Conservation (phyloP, 2,888 invertebrate species). For the Macaria notata region DNA sequence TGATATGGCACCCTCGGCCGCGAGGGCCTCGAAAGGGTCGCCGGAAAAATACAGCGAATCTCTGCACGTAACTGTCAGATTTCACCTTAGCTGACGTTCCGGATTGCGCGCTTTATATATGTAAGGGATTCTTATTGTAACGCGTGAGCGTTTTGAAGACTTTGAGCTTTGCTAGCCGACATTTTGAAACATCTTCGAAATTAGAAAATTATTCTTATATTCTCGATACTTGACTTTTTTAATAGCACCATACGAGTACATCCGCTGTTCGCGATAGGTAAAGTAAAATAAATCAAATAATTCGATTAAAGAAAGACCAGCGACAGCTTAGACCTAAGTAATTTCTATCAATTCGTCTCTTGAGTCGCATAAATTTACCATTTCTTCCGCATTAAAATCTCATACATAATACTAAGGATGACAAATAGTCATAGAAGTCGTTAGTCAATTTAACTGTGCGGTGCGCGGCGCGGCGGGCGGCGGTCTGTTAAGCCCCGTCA, state of each 20-base stretch:
- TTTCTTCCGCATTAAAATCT: too few relatives aligned
- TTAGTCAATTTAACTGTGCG: constrained; percentile 32
- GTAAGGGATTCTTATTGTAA: constrained; percentile 19
- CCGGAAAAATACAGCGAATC: constrained; percentile 26
- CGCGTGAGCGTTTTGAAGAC: constrained; percentile 11
- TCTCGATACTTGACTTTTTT: too few relatives aligned
- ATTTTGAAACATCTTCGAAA: not conserved
- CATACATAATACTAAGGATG: too few relatives aligned
- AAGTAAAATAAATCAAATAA: too few relatives aligned
- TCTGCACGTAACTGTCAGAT: constrained; percentile 25
- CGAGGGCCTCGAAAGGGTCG: constrained; percentile 24
- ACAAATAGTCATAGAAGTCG: constrained; percentile 25
- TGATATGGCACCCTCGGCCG: constrained; percentile 34
- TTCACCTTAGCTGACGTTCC: constrained; percentile 20
- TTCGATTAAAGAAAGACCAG: too few relatives aligned
- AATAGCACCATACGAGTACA: too few relatives aligned
- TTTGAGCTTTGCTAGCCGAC: constrained; percentile 3
- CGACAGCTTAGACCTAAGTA: too few relatives aligned
- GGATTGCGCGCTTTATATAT: constrained; percentile 22
- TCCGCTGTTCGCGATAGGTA: too few relatives aligned
- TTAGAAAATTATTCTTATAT: too few relatives aligned
- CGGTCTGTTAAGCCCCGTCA: constrained; percentile 34
- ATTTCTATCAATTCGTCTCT: too few relatives aligned
- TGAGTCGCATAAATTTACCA: too few relatives aligned
- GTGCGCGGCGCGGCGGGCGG: constrained; percentile 11